Percentiles rank a stretch among this genome's conserved stretches.
Conservation (phyloP, 2,797 vertebrate genomes). For the Rachycentron canadum region DNA sequence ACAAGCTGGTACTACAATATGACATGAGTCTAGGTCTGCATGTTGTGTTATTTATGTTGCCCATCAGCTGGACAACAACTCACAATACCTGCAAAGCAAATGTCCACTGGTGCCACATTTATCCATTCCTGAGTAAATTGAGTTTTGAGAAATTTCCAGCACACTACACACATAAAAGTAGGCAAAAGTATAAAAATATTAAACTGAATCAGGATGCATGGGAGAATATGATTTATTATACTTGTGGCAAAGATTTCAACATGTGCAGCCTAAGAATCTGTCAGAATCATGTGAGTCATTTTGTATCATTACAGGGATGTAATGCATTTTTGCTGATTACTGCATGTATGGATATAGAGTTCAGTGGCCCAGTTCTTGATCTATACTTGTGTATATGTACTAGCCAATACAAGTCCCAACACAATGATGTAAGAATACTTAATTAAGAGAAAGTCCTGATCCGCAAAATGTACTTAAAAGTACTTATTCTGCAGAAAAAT, state of each 20-base stretch:
- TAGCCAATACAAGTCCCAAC: background rate
- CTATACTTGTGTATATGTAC: background rate
- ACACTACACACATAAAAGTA: background rate
- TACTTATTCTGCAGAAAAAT: constrained; percentile 1
- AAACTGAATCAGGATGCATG: background rate
- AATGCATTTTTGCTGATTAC: constrained; percentile 14
- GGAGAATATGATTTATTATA: background rate
- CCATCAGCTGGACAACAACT: background rate
- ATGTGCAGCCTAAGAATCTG: constrained; percentile 18
- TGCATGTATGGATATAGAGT: background rate
- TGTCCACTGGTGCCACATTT: background rate
- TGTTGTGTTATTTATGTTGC: background rate
- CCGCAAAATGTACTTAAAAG: background rate
- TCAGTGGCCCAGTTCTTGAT: background rate
- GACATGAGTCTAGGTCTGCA: background rate
- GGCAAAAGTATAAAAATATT: background rate
- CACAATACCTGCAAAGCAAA: background rate
- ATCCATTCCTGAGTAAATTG: background rate
- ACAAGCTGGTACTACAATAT: constrained; percentile 10
- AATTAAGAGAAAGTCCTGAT: background rate
- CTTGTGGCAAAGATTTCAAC: background rate
- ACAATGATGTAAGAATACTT: background rate
- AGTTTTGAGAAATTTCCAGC: background rate
- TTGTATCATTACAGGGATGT: constrained; percentile 26
- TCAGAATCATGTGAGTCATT: constrained; percentile 3